Evolutionary conservation across 2,113 vertebrate species (phyloP).

Genomic region (Lepisosteus osseus): DNA sequence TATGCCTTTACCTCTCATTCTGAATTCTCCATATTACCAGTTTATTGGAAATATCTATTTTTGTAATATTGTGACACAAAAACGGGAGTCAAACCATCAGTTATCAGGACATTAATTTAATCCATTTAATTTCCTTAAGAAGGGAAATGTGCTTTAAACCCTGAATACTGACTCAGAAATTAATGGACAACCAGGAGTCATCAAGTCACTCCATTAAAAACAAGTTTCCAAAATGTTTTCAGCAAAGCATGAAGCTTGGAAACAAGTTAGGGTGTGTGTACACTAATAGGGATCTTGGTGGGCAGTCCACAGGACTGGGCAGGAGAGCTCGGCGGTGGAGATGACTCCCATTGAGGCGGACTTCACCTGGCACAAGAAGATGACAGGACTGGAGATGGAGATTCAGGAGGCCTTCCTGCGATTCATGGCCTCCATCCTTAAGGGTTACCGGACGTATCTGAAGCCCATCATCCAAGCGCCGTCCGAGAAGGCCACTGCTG

Average conservation of each 20-base stretch:
- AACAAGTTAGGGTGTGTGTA: neutral
- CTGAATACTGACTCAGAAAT: too few species aligned
- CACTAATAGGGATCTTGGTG: constrained; percentile 5
- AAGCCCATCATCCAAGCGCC: constrained; percentile 93
- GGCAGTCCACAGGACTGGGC: constrained; percentile 68
- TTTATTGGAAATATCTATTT: too few species aligned
- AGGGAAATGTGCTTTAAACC: neutral
- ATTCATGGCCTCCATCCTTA: constrained; percentile 94
- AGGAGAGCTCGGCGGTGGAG: constrained; percentile 80
- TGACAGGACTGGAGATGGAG: constrained; percentile 87
- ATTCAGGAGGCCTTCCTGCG: constrained; percentile 92
- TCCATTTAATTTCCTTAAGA: too few species aligned
- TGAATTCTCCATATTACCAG: too few species aligned
- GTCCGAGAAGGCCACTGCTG: constrained; percentile 89
- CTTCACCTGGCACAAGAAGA: constrained; percentile 94
- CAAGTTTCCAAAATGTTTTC: too few species aligned
- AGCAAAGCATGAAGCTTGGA: too few species aligned
- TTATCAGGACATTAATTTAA: neutral
- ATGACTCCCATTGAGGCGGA: constrained; percentile 96
- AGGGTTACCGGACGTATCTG: constrained; percentile 89
- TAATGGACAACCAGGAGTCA: too few species aligned
- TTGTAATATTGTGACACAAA: too few species aligned
- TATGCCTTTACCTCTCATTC: too few species aligned
- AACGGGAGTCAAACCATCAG: too few species aligned
- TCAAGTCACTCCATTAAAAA: too few species aligned